phyloP scores from a whole-genome alignment of 2,797 vertebrate species.

The Tapera naevia region DNA sequence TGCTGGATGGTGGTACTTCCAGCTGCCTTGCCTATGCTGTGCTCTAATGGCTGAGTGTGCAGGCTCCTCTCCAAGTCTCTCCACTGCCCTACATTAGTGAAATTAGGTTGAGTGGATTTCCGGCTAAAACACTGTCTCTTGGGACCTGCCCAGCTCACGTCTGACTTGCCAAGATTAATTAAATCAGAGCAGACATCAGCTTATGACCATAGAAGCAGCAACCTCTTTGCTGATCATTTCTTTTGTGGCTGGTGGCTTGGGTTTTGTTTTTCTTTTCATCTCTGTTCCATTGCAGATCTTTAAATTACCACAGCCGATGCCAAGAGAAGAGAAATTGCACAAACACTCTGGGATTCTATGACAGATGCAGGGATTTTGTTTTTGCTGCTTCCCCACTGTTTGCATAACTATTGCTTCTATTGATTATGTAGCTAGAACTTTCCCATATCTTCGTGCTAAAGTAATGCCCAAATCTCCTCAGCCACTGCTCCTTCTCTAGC shows the following conservation, averaged over 20 bases:
- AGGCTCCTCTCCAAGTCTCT: conserved; percentile 76
- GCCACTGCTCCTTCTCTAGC: background rate
- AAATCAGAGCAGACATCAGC: conserved; percentile 76
- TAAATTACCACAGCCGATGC: conserved; percentile 46
- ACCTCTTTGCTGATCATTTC: conserved; percentile 68
- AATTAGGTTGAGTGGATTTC: conserved; percentile 85
- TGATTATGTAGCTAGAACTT: conserved; percentile 13
- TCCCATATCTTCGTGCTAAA: background rate
- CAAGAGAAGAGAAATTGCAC: conserved; percentile 50
- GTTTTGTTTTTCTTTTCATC: conserved; percentile 63
- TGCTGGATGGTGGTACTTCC: conserved; percentile 66
- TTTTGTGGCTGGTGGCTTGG: conserved; percentile 62
- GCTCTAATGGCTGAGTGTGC: conserved; percentile 71
- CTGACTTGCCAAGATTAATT: conserved; percentile 81
- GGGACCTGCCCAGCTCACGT: conserved; percentile 76
- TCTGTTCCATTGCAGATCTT: conserved; percentile 63
- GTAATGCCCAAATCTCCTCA: background rate
- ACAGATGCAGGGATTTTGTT: conserved; percentile 19
- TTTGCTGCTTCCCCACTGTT: conserved; percentile 38
- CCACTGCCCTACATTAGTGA: conserved; percentile 78
- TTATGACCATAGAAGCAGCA: conserved; percentile 72
- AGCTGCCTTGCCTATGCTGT: conserved; percentile 64
- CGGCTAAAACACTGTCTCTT: conserved; percentile 78
- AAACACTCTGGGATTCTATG: conserved; percentile 13
- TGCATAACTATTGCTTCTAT: conserved; percentile 39